Conservation (phyloP, 2,113 vertebrate genomes). For the Elachura formosa region DNA sequence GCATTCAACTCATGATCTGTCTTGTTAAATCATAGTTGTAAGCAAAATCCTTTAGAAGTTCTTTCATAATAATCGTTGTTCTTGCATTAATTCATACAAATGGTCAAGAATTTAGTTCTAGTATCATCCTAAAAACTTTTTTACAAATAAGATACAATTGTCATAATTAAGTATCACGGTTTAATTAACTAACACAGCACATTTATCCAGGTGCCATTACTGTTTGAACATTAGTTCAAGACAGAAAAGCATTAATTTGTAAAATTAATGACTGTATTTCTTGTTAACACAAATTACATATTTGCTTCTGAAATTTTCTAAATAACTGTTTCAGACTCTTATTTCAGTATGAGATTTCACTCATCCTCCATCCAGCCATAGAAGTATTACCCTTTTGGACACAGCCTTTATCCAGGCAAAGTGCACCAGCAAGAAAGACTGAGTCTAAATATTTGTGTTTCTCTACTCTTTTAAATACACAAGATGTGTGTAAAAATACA, state of each 20-base stretch:
- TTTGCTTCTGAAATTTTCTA: background rate
- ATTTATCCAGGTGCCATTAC: background rate
- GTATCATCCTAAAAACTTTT: background rate
- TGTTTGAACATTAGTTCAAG: background rate
- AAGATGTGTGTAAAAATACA: background rate
- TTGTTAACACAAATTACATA: background rate
- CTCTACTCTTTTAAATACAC: background rate
- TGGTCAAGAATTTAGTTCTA: background rate
- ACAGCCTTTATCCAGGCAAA: background rate
- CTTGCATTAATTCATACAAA: background rate
- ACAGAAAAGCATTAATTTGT: background rate
- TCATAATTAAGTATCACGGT: background rate
- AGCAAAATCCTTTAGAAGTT: background rate
- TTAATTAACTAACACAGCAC: background rate
- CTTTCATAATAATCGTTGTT: background rate
- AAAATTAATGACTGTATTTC: background rate
- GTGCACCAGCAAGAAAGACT: background rate
- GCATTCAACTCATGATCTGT: background rate
- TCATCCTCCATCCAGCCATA: background rate
- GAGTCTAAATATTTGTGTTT: background rate
- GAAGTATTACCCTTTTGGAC: background rate
- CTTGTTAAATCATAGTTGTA: background rate
- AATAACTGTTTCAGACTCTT: background rate
- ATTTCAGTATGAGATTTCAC: background rate
- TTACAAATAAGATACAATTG: background rate